Evolutionary conservation across 2,888 invertebrate genomes (phyloP).

Genomic region (Phaedon cochleariae): DNA sequence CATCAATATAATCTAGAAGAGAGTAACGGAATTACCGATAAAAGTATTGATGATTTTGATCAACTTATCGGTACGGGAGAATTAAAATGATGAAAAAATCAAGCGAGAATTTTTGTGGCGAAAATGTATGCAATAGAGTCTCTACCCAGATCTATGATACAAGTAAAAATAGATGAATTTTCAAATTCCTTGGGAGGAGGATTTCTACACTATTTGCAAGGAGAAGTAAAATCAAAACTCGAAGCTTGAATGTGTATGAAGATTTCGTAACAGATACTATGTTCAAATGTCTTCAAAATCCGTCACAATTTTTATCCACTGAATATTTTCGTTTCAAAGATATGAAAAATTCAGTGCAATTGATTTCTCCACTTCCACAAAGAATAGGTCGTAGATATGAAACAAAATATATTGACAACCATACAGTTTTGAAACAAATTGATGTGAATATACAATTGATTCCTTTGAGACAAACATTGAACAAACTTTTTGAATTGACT

Average conservation of each 20-base stretch:
- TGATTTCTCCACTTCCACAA: not conserved
- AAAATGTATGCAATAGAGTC: not conserved
- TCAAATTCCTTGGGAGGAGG: not conserved
- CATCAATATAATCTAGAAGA: not conserved
- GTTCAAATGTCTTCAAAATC: not conserved
- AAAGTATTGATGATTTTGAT: not conserved
- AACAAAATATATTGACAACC: not conserved
- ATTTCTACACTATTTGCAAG: not conserved
- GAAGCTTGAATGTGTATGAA: not conserved
- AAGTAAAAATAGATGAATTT: not conserved
- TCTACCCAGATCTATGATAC: conserved; percentile 1
- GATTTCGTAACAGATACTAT: conserved; percentile 1
- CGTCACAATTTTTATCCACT: not conserved
- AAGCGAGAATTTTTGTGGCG: not conserved
- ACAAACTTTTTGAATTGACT: too few relatives aligned
- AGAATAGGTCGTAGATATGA: not conserved
- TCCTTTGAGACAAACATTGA: too few relatives aligned
- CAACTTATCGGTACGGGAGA: not conserved
- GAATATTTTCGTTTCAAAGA: conserved; percentile 6
- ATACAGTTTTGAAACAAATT: not conserved
- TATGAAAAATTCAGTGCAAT: conserved; percentile 1
- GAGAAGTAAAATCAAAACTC: not conserved
- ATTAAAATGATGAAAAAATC: not conserved
- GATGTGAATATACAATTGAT: too few relatives aligned
- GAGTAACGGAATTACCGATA: not conserved